These are phyloP conservation scores for Vanessa tameamea DNA, from an alignment of 1,140 invertebrate species.

Conservation along the genomic window DNA sequence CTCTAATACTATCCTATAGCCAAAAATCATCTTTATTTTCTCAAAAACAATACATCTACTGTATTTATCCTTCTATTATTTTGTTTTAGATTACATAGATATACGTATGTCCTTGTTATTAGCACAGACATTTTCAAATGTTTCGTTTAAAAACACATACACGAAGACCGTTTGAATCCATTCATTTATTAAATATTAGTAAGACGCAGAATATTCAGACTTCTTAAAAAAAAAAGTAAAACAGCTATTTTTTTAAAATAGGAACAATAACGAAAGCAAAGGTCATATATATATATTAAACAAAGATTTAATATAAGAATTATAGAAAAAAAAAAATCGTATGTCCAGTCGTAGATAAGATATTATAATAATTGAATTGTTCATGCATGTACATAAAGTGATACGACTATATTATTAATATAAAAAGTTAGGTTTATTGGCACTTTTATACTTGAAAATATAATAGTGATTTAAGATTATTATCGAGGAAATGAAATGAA, in stretches of 20 bases:
- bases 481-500: background rate
- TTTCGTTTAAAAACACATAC: too few relatives aligned
- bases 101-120: too few relatives aligned
- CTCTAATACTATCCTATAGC: too few relatives aligned
- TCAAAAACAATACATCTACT: too few relatives aligned
- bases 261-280: background rate
- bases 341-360: constrained; percentile 12
- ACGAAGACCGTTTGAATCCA: too few relatives aligned
- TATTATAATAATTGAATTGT: constrained; percentile 1
- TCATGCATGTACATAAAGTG: constrained; percentile 15
- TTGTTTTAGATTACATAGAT: too few relatives aligned
- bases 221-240: too few relatives aligned
- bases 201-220: too few relatives aligned
- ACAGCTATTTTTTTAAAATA: background rate
- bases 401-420: constrained; percentile 17
- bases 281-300: background rate
- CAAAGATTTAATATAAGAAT: background rate
- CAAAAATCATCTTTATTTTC: too few relatives aligned
- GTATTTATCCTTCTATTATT: too few relatives aligned
- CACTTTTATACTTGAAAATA: constrained; percentile 10
- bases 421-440: constrained; percentile 7
- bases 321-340: background rate
- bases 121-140: too few relatives aligned
- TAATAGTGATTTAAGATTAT: background rate
- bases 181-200: too few relatives aligned